phyloP scores from a whole-genome alignment of 2,797 vertebrate genomes.

The Tauraco hartlaubi region DNA sequence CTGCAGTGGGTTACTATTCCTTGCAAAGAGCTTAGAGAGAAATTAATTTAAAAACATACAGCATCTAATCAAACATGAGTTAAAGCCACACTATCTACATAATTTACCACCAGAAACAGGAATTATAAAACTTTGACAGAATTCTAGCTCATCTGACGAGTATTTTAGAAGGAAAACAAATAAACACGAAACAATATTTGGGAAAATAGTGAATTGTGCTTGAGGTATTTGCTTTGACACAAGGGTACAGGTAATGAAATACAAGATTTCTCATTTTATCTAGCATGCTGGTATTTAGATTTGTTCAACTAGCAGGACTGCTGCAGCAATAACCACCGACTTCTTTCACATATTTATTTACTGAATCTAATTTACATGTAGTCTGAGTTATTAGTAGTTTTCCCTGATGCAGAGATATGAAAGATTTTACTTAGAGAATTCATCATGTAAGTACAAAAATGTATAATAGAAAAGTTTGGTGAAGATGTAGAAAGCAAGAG shows the following conservation, averaged over 20 bases:
- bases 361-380: background rate
- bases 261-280: constrained; percentile 9
- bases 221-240: background rate
- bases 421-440: background rate
- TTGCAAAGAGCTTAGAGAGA: constrained; percentile 69
- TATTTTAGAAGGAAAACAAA: constrained; percentile 11
- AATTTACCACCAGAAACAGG: constrained; percentile 55
- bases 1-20: constrained; percentile 76
- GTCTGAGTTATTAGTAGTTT: background rate
- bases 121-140: constrained; percentile 44
- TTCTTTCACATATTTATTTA: constrained; percentile 12
- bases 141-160: background rate
- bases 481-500: background rate
- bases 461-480: background rate
- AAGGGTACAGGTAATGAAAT: background rate
- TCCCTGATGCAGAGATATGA: background rate
- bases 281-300: background rate
- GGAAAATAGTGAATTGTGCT: background rate
- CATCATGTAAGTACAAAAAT: background rate
- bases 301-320: background rate
- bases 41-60: constrained; percentile 77
- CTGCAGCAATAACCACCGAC: background rate
- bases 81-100: constrained; percentile 49
- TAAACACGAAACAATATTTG: constrained; percentile 4
- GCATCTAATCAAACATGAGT: constrained; percentile 71